Evolutionary conservation across 2,797 vertebrate genomes (phyloP), one percentile per base, ranked within the genome.

Genomic region (Enteromius fasciolatus): DNA sequence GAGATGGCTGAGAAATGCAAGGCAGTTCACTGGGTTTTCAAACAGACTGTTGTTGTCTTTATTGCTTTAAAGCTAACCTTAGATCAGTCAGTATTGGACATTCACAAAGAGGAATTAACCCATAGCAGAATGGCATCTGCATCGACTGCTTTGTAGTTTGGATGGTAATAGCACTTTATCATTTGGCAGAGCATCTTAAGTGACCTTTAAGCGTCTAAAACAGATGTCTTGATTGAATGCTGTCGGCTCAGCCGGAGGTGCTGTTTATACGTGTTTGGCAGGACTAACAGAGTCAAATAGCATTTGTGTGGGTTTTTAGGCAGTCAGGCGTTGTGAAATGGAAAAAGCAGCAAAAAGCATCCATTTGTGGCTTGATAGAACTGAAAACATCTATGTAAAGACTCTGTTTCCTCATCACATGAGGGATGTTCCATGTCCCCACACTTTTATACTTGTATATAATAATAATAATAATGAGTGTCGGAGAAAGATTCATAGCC

Each of bases 211-310:
- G 80, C 12, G 61, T 78, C 50, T 80, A 41, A 87, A 86, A 75
- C 87, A 87, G 77, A 88, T 86, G 86, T 76, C 67, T 70, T 54
- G 77, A 76, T 78, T 79, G 69, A 66, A 82, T 25, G 48, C 78
- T 80, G 76, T 76, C 17, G 18, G 18, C 76, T 83, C 68, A 57
- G 76, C 77, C 76, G 73, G 66, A 76, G 83, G 80, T 82, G 66
- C 25, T 76, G 83, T 69, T 69, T 52, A 54, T 76, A 57, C 52
- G 33, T 70, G 81, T 80, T 85, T 82, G 64, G 72, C 41, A 66
- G 59, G 8, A 44, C n/a, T 68, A 77, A 72, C 54, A 23, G 4
- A 25, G 31, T 74, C 28, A 25, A 54, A 83, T 25, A 25, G 69
- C 81, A 64, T 83, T 75, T 84, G 80, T 82, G 68, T 72, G 20